Percentiles rank a stretch among this genome's conserved stretches.
Conservation (phyloP, 2,113 vertebrate species). For the Abramis brama region DNA sequence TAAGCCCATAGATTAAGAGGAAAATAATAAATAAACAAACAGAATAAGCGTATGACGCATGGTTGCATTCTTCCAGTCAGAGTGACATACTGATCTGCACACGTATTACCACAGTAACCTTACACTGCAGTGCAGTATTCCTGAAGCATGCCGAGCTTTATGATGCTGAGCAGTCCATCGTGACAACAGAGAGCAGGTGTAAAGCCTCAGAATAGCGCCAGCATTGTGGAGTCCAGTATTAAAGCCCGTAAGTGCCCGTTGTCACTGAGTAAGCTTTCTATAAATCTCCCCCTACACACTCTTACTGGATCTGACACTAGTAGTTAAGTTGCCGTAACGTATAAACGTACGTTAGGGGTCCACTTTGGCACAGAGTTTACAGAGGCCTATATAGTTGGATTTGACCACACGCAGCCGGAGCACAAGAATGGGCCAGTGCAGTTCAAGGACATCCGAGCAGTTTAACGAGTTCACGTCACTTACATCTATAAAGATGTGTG, state of each 20-base stretch:
- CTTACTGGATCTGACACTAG: conserved; percentile 64
- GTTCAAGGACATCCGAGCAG: conserved; percentile 63
- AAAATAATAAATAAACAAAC: neutral
- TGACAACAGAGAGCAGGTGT: conserved; percentile 67
- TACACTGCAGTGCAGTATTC: conserved; percentile 1
- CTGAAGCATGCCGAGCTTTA: neutral
- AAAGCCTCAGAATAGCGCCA: conserved; percentile 66
- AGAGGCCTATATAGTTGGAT: neutral
- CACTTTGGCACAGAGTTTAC: neutral
- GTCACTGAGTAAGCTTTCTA: conserved; percentile 39
- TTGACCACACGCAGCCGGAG: neutral
- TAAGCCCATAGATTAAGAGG: neutral
- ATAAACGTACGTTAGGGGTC: neutral
- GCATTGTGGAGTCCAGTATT: conserved; percentile 26
- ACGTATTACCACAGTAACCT: conserved; percentile 11
- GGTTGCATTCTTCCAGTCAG: neutral
- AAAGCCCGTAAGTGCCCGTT: conserved; percentile 30
- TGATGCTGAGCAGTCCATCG: conserved; percentile 42
- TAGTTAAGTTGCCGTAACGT: neutral
- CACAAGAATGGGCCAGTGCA: conserved; percentile 70
- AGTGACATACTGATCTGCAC: neutral
- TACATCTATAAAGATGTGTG: conserved; percentile 55
- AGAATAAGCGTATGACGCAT: neutral
- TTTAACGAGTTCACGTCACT: conserved; percentile 42
- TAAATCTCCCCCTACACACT: conserved; percentile 43